Base-by-base conservation (phyloP, 2,797 vertebrate genomes). In the Hypotaenidia philippensis region DNA sequence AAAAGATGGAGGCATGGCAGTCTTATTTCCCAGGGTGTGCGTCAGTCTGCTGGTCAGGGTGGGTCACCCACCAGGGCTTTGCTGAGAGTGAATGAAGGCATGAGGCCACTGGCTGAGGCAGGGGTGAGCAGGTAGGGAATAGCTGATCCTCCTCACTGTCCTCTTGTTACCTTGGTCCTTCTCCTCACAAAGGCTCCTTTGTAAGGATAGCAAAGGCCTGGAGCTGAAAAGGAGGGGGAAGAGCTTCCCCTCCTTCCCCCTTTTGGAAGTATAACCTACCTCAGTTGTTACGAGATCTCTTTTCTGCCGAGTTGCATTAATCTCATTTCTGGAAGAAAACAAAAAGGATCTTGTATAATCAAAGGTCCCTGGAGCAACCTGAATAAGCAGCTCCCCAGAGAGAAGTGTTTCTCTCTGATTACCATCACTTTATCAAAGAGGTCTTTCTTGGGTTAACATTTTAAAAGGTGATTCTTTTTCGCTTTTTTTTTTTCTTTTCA, bases 221-320 rank as follows among this genome's bases (percentile, higher is more conserved):
- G 91, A 94, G 90, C 83, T 94, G 93, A 97, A 95, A 90, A 93
- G 65, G 56, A 83, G 85, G 96, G 87, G 95, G 93, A 92, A 95
- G 93, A 92, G 85, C 92, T 98, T 98, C 98, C 98, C 89, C 90
- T 83, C 95, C 81, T 85, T 93, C 87, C 56, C 18, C 32, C 88
- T 90, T 97, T 98, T 98, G 98, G 98, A 99, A 98, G 98, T 98
- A 98, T 98, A 99, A 98, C 99, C 98, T 98, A 99, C 99, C 99
- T 99, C 98, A 34, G 98, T 98, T 99, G 99, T 98, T 97, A 99
- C 98, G 98, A 99, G 99, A 99, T 99, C 98, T 98, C 99, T 99
- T 99, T 99, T 99, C 99, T 98, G 99, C 97, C 95, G 98, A 98
- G 99, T 98, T 98, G 98, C 99, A 99, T 99, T 99, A 99, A 99